phyloP scores from a whole-genome alignment of 1,140 invertebrate species.

The Atta cephalotes region DNA sequence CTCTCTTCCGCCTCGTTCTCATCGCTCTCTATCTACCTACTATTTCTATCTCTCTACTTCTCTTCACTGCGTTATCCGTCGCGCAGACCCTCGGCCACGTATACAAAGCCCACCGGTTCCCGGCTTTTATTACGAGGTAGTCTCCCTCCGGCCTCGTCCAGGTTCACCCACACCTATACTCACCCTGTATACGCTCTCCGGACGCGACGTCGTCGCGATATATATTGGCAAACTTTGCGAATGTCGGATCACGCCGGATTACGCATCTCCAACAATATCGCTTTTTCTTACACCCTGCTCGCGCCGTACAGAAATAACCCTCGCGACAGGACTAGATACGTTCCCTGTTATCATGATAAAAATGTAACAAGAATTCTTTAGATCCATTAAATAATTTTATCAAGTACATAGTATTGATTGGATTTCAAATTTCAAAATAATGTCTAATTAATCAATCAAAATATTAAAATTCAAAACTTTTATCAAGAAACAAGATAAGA shows the following conservation, averaged over 20 bases:
- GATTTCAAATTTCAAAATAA: not conserved
- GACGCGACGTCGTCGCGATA: constrained; percentile 62
- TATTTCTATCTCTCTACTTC: constrained; percentile 43
- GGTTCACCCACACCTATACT: constrained; percentile 10
- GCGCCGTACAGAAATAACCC: not conserved
- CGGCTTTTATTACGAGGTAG: constrained; percentile 83
- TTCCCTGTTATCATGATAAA: constrained; percentile 1
- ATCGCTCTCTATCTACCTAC: constrained; percentile 58
- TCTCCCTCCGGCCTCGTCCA: constrained; percentile 39
- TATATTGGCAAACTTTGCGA: constrained; percentile 80
- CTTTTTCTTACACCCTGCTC: constrained; percentile 57
- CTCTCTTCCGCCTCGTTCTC: constrained; percentile 49
- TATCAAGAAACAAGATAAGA: not conserved
- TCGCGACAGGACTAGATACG: not conserved
- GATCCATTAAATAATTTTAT: constrained; percentile 2
- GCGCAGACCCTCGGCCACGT: constrained; percentile 73
- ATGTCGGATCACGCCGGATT: constrained; percentile 79
- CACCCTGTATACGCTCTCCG: constrained; percentile 37
- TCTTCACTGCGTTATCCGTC: constrained; percentile 52
- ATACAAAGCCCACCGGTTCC: constrained; percentile 80
- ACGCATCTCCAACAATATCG: constrained; percentile 73
- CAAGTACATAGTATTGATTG: not conserved
- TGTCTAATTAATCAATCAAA: not conserved
- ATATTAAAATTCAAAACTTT: constrained; percentile 2
- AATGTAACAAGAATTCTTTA: not conserved